Conservation (phyloP, 2,797 vertebrate species). For the Gallinago solitaria region DNA sequence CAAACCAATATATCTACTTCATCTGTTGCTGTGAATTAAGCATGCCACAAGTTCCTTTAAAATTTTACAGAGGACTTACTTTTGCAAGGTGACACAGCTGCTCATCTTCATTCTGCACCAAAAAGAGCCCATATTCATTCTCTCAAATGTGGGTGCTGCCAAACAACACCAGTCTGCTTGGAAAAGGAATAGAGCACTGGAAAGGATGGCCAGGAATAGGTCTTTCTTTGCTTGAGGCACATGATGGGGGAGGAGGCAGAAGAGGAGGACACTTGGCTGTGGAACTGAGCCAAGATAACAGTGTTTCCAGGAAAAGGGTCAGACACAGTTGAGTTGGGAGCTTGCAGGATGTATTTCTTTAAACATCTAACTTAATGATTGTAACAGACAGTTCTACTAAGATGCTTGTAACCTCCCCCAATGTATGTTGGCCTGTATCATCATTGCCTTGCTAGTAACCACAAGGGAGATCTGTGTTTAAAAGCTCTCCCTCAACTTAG, state of each 20-base stretch:
- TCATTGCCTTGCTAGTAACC: neutral
- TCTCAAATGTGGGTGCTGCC: neutral
- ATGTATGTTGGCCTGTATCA: neutral
- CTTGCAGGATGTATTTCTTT: neutral
- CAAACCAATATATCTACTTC: neutral
- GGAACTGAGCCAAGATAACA: neutral
- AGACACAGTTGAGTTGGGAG: neutral
- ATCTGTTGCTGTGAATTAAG: neutral
- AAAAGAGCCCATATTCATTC: neutral
- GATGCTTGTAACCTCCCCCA: neutral
- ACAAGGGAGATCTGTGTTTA: neutral
- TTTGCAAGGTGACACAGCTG: neutral
- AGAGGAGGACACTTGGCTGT: neutral
- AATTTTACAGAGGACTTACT: neutral
- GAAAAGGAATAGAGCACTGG: neutral
- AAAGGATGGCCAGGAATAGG: neutral
- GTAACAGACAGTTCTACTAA: neutral
- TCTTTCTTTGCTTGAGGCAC: neutral
- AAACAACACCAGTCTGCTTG: neutral
- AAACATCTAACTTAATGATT: neutral
- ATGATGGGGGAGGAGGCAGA: neutral
- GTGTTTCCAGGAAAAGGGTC: neutral
- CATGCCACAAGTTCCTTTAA: neutral
- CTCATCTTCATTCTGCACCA: neutral
- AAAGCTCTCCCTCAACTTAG: neutral